Evolutionary conservation across 1,140 invertebrate genomes (phyloP).

Genomic region (Rhyacophila brunnea): DNA sequence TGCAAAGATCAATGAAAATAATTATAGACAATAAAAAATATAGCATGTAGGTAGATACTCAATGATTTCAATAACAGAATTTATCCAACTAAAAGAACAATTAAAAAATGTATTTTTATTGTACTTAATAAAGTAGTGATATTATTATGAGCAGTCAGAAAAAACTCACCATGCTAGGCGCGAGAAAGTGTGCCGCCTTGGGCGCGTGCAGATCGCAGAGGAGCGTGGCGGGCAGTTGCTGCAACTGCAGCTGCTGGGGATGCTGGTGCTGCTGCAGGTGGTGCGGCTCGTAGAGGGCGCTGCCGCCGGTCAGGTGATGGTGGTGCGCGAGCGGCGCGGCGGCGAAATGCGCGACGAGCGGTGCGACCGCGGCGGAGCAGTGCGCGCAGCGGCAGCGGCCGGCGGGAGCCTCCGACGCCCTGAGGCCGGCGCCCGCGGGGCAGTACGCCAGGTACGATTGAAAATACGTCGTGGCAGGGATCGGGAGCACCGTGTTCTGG

Average conservation of each 20-base stretch:
- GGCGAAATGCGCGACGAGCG: slow-evolving; percentile 13
- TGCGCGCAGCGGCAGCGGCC: slow-evolving; percentile 25
- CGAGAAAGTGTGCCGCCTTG: slow-evolving; percentile 49
- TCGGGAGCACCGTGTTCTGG: neutral
- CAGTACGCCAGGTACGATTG: slow-evolving; percentile 36
- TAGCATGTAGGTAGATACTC: too few species aligned
- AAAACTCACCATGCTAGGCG: slow-evolving; percentile 56
- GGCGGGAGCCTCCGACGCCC: slow-evolving; percentile 11
- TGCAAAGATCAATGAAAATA: too few species aligned
- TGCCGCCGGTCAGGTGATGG: slow-evolving; percentile 38
- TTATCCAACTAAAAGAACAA: too few species aligned
- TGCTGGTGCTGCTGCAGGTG: slow-evolving; percentile 39
- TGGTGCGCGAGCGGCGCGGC: slow-evolving; percentile 42
- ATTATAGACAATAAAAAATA: too few species aligned
- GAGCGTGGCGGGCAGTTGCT: slow-evolving; percentile 20
- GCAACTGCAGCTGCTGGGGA: slow-evolving; percentile 44
- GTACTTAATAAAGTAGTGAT: too few species aligned
- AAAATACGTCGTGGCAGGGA: slow-evolving; percentile 35
- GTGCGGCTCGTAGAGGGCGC: slow-evolving; percentile 16
- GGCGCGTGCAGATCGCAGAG: slow-evolving; percentile 44
- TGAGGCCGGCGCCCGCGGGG: slow-evolving; percentile 30
- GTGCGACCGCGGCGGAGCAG: slow-evolving; percentile 13
- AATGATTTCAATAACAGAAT: too few species aligned
- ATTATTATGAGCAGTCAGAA: too few species aligned
- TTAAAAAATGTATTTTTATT: too few species aligned